Conservation (phyloP, 2,797 vertebrate species). For the Microctenopoma steveboyesi region DNA sequence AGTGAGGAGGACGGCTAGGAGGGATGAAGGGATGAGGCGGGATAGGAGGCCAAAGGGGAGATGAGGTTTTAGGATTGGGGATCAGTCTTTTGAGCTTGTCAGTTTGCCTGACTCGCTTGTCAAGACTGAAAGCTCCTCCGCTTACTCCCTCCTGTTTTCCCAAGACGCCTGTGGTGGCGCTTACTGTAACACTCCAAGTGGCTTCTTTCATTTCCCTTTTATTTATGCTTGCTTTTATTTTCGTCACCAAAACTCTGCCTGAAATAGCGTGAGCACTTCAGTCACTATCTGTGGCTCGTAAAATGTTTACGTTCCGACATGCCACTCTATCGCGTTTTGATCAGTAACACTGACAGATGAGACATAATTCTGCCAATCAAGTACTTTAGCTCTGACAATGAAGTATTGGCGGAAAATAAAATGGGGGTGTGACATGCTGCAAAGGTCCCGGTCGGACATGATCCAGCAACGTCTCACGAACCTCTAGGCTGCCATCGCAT, state of each 20-base stretch:
- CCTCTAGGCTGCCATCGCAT: no score
- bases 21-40: conserved; percentile 65
- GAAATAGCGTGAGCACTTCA: neutral
- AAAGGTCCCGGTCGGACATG: no score
- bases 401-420: neutral
- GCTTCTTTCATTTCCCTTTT: neutral
- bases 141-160: conserved; percentile 47
- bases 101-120: conserved; percentile 41
- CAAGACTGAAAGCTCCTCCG: conserved; percentile 60
- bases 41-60: conserved; percentile 63
- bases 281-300: neutral
- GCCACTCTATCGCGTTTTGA: neutral
- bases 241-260: neutral
- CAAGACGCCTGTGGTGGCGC: conserved; percentile 26
- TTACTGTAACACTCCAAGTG: conserved; percentile 33
- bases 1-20: conserved; percentile 47
- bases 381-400: no score
- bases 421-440: no score
- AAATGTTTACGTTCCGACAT: neutral
- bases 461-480: no score
- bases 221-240: neutral
- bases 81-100: conserved; percentile 63
- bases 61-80: conserved; percentile 69
- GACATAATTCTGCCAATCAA: no score
- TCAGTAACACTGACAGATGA: no score